Percentiles rank a stretch among this genome's conserved stretches.
Conservation (phyloP, 2,888 invertebrate genomes). For the Sesia bembeciformis region DNA sequence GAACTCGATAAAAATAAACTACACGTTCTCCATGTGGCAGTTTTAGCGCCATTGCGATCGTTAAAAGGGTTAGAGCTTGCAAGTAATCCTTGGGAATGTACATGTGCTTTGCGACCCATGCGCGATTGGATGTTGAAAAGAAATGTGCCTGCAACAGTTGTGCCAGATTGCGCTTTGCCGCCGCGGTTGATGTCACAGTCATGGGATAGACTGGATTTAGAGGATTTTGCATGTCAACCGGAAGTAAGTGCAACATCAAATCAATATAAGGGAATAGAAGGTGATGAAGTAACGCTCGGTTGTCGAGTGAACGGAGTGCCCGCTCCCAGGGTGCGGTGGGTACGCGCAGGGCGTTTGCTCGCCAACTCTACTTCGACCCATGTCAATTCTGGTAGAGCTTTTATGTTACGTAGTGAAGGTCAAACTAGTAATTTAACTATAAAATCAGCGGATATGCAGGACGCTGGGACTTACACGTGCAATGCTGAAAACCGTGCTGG, state of each 20-base stretch:
- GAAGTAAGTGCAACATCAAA: constrained; percentile 77
- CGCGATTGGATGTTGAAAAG: constrained; percentile 85
- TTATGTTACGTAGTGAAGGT: constrained; percentile 78
- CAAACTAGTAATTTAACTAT: constrained; percentile 84
- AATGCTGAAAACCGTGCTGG: constrained; percentile 88
- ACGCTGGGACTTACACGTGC: constrained; percentile 85
- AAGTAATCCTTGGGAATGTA: constrained; percentile 89
- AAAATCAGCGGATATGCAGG: constrained; percentile 81
- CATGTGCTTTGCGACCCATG: constrained; percentile 82
- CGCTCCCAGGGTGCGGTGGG: constrained; percentile 82
- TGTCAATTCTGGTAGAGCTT: constrained; percentile 73
- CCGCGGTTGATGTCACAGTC: constrained; percentile 76
- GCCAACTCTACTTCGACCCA: constrained; percentile 71
- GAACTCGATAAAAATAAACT: constrained; percentile 85
- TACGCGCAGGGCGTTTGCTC: constrained; percentile 79
- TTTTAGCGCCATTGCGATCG: constrained; percentile 79
- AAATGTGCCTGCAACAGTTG: constrained; percentile 81
- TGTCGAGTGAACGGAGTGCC: constrained; percentile 83
- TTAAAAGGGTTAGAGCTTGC: constrained; percentile 84
- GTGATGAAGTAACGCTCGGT: constrained; percentile 81
- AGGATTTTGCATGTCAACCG: constrained; percentile 87
- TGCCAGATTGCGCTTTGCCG: constrained; percentile 81
- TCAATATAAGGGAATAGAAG: constrained; percentile 79
- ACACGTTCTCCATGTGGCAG: constrained; percentile 77
- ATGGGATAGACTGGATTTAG: constrained; percentile 84